These are phyloP conservation scores for Nezara viridula DNA, from an alignment of 2,888 invertebrate species.

Conservation along the genomic window DNA sequence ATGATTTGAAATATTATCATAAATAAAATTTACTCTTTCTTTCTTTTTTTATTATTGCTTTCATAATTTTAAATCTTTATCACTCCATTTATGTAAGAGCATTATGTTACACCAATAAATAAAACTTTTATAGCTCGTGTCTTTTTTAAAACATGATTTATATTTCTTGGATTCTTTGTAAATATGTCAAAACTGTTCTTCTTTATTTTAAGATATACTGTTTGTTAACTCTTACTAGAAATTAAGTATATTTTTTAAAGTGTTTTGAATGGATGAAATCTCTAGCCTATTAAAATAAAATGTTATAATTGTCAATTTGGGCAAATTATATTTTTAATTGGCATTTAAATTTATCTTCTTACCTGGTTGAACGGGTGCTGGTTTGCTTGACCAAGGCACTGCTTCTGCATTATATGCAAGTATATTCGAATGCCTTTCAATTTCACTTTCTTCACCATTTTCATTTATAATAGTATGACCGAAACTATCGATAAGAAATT, in stretches of 20 bases:
- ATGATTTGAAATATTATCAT: no score
- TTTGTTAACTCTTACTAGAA: no score
- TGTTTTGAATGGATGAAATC: background rate
- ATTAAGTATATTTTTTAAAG: background rate
- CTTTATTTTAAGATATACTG: no score
- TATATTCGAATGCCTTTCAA: conserved; percentile 62
- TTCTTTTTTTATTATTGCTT: background rate
- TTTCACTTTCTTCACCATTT: conserved; percentile 63
- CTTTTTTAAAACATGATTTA: background rate
- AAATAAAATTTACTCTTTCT: no score
- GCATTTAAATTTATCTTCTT: background rate
- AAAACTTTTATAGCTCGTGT: background rate
- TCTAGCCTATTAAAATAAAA: background rate
- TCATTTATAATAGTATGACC: conserved; percentile 62
- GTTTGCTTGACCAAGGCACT: conserved; percentile 62
- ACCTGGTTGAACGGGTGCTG: conserved; percentile 64
- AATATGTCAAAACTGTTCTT: background rate
- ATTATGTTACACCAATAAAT: background rate
- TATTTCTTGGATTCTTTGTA: background rate
- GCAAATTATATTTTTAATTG: no score
- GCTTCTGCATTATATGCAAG: conserved; percentile 63
- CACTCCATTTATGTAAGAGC: background rate
- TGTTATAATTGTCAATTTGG: background rate
- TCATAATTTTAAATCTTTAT: background rate
- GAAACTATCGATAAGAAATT: conserved; percentile 59